Base-by-base conservation (phyloP, 2,797 vertebrate genomes). In the Pseudomugil gertrudae region DNA sequence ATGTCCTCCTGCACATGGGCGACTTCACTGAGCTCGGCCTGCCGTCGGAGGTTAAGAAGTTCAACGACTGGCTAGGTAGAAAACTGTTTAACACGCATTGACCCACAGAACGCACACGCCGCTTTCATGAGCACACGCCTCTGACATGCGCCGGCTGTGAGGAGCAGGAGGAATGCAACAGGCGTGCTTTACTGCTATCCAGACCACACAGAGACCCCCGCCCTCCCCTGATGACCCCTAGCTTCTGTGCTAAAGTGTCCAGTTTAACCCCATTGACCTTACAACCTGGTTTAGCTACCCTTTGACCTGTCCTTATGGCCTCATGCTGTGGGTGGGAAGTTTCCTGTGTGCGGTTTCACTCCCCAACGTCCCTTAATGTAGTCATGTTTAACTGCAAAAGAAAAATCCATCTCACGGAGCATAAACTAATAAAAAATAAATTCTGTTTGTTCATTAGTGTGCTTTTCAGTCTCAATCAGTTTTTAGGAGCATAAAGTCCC, bases 51-150 rank as follows among this genome's bases (percentile, higher is more conserved):
- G 97, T 98, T 89, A 98, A 98, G 96, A 98, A 98, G 96, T 98
- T 98, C 95, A 98, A 98, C 95, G 97, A 98, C 95, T 98, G 97
- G 97, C 95, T 98, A 95, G 97, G 97, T 98, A 96, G 91, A 92
- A 63, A 79, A 56, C 75, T 19, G 67, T 63, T 80, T 50, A 56
- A 63, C 14, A 14, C 45, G 53, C 23, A 51, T 57, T 62, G 40
- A 51, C 0, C 45, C 3, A 8, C 66, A 40, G 38, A 40, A 19
- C 11, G 5, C 36, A 19, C 38, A 10, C 68, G 23, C 35, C 24
- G 15, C 62, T 69, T 58, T 40, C 66, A 40, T 36, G 10, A 56
- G 14, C 50, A 0, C 63, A 27, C 56, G 19, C 43, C 51, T 14
- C 80, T 21, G 19, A 67, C 23, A 11, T 35, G 21, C 10, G 11